Conservation (phyloP, 2,888 invertebrate genomes). For the Drosophila stalkeri region DNA sequence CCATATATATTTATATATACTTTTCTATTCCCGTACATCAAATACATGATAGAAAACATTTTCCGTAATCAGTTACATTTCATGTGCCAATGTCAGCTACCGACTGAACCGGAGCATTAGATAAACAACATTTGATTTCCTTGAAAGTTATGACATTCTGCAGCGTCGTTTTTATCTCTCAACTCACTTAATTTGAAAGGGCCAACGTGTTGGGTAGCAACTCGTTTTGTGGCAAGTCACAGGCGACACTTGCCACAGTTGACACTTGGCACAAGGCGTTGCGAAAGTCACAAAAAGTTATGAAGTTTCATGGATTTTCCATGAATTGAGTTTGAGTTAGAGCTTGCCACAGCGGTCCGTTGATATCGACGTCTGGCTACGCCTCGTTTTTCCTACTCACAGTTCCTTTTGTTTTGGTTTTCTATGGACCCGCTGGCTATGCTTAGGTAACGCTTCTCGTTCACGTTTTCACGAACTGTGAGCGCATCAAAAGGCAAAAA, state of each 20-base stretch:
- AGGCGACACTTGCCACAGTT: conserved; percentile 17
- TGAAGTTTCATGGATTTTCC: conserved; percentile 40
- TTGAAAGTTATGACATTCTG: conserved; percentile 31
- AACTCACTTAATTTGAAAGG: not conserved
- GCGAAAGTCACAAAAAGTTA: conserved; percentile 21
- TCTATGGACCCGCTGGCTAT: conserved; percentile 44
- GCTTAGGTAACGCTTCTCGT: conserved; percentile 78
- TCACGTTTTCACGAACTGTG: conserved; percentile 78
- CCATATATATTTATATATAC: not conserved
- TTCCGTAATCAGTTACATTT: conserved; percentile 37
- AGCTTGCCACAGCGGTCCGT: conserved; percentile 1
- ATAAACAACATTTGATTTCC: conserved; percentile 33
- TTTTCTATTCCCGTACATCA: conserved; percentile 11
- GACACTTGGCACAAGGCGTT: conserved; percentile 23
- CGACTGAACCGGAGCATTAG: conserved; percentile 35
- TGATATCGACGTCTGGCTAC: conserved; percentile 43
- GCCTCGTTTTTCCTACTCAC: conserved; percentile 57
- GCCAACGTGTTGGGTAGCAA: conserved; percentile 10
- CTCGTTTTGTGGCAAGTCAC: conserved; percentile 13
- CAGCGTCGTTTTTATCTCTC: conserved; percentile 6
- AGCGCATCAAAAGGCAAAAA: conserved; percentile 82
- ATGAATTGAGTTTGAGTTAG: conserved; percentile 38
- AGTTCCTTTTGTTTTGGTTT: conserved; percentile 14
- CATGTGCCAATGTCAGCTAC: conserved; percentile 40
- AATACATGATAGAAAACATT: conserved; percentile 21